phyloP scores from a whole-genome alignment of 2,113 vertebrate genomes.

The Salvelinus sp. region DNA sequence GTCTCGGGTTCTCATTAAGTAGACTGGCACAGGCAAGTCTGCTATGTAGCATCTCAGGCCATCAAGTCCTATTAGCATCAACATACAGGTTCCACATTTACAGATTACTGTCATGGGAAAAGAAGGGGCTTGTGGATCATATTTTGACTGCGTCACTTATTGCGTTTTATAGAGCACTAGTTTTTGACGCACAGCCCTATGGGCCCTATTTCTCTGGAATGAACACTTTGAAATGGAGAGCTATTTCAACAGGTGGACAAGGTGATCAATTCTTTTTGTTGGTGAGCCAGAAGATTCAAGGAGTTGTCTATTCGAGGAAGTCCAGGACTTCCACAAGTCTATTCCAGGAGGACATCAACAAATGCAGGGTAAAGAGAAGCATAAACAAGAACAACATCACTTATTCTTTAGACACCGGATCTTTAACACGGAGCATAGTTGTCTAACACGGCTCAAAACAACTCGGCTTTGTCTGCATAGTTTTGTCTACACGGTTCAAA shows the following conservation, averaged over 20 bases:
- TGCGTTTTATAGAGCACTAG: no score
- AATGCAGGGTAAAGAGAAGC: background rate
- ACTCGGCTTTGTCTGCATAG: no score
- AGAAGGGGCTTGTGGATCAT: background rate
- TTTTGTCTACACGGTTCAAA: no score
- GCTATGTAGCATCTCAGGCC: background rate
- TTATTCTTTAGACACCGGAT: no score
- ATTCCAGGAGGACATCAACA: background rate
- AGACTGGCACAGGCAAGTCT: slow-evolving; percentile 7
- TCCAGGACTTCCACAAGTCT: background rate
- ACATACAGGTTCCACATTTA: background rate
- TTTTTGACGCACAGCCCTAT: no score
- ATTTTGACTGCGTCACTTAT: background rate
- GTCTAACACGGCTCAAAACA: no score
- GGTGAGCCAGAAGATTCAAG: background rate
- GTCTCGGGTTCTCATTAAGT: slow-evolving; percentile 14
- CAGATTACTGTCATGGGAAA: slow-evolving; percentile 5
- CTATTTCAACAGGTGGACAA: no score
- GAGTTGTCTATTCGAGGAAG: background rate
- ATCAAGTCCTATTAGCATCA: background rate
- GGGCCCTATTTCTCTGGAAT: no score
- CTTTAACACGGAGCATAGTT: no score
- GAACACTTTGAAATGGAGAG: no score
- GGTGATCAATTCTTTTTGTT: background rate
- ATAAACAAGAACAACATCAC: no score